phyloP scores from a whole-genome alignment of 2,113 vertebrate genomes.

The Tachuris rubrigastra region DNA sequence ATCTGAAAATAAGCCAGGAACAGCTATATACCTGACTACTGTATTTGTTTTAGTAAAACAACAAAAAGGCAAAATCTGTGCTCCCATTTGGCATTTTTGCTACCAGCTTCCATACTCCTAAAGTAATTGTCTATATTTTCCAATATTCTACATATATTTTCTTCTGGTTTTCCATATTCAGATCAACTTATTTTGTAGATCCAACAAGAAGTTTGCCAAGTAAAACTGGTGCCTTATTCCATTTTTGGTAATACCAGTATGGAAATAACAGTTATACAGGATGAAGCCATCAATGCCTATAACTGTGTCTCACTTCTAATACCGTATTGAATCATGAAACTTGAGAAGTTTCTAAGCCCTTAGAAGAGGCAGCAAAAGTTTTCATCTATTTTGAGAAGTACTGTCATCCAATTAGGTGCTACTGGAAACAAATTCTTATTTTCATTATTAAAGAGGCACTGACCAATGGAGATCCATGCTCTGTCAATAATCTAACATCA shows the following conservation, averaged over 20 bases:
- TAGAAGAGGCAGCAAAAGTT: not conserved
- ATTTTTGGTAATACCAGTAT: not conserved
- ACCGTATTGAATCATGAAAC: not conserved
- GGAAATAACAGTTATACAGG: not conserved
- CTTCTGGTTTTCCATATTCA: not conserved
- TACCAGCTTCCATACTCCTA: not conserved
- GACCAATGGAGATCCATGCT: not conserved
- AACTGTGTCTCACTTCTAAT: not conserved
- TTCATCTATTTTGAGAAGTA: not conserved
- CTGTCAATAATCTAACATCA: not conserved
- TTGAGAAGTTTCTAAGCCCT: not conserved
- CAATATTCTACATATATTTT: not conserved
- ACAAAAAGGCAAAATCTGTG: not conserved
- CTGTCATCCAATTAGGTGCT: not conserved
- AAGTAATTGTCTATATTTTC: not conserved
- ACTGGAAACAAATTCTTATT: not conserved
- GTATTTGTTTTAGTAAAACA: not conserved
- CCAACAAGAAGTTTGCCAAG: not conserved
- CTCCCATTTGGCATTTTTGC: not conserved
- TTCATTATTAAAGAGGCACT: not conserved
- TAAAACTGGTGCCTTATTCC: not conserved
- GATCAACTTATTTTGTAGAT: not conserved
- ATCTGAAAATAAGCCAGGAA: not conserved
- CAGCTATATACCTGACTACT: not conserved
- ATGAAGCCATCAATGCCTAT: not conserved